These are phyloP conservation scores for Muricea muricata DNA, from an alignment of 92 coral and sea anemone species.

Conservation along the genomic window DNA sequence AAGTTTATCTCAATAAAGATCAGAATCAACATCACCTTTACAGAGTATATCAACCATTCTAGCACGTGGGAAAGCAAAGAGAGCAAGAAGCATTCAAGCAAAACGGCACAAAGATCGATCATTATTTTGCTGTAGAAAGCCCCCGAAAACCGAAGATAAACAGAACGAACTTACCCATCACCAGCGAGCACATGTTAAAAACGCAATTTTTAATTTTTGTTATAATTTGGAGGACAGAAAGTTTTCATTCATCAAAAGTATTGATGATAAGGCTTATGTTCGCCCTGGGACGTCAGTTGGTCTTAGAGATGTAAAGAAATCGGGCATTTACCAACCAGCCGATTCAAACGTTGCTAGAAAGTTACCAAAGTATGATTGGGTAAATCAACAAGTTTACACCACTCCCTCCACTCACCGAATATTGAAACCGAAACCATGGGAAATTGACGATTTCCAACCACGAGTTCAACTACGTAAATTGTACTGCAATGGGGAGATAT, in stretches of 20 bases:
- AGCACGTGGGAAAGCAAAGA: slow-evolving; percentile 65
- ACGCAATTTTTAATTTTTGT: slow-evolving; percentile 59
- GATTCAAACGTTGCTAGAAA: slow-evolving; percentile 39
- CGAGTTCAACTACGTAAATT: no score
- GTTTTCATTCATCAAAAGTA: slow-evolving; percentile 18
- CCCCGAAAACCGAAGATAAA: slow-evolving; percentile 65
- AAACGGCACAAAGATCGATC: slow-evolving; percentile 69
- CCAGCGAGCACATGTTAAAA: slow-evolving; percentile 69
- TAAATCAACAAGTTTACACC: slow-evolving; percentile 54
- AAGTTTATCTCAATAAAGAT: no score
- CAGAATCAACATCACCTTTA: no score
- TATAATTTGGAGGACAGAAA: slow-evolving; percentile 55
- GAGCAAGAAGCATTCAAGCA: no score
- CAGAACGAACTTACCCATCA: slow-evolving; percentile 65
- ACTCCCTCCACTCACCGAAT: slow-evolving; percentile 68
- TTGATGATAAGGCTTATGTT: slow-evolving; percentile 45
- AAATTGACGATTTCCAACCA: no score
- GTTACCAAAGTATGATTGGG: no score
- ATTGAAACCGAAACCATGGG: slow-evolving; percentile 51
- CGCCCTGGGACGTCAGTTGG: slow-evolving; percentile 18
- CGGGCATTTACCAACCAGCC: no score
- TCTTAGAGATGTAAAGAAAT: no score
- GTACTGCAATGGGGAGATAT: no score
- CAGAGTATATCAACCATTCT: slow-evolving; percentile 57
- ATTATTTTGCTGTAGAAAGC: slow-evolving; percentile 71